Conservation (phyloP, 2,888 invertebrate species). For the Cerceris ruficornis region DNA sequence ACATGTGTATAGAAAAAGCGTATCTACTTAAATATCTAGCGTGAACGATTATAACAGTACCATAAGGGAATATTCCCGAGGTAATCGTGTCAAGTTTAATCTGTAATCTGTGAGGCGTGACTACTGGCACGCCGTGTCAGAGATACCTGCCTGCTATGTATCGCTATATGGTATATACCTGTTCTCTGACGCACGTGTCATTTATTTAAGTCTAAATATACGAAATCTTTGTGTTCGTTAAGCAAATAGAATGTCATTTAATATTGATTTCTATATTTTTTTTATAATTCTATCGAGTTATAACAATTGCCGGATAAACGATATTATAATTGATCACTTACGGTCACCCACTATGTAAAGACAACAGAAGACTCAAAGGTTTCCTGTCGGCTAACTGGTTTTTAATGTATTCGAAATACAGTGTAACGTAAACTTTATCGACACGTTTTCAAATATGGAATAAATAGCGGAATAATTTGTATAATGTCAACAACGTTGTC, state of each 20-base stretch:
- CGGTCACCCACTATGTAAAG: too few species aligned
- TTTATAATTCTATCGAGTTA: not conserved
- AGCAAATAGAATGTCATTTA: not conserved
- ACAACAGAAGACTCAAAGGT: not conserved
- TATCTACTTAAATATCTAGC: not conserved
- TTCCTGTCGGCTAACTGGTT: not conserved
- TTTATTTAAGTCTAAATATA: not conserved
- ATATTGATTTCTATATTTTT: not conserved
- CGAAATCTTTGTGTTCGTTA: too few species aligned
- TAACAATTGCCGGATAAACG: too few species aligned
- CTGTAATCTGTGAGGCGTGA: constrained; percentile 19
- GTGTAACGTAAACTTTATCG: not conserved
- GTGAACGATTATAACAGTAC: constrained; percentile 8
- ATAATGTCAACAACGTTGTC: too few species aligned
- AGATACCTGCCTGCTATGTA: not conserved
- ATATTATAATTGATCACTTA: too few species aligned
- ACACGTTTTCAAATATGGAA: not conserved
- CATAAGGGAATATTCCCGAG: constrained; percentile 2
- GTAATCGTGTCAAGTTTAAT: not conserved
- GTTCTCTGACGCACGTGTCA: not conserved
- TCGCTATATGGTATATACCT: not conserved
- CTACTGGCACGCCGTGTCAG: constrained; percentile 2
- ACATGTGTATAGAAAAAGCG: not conserved
- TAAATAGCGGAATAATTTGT: too few species aligned
- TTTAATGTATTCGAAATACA: not conserved